Conservation (phyloP, 2,797 vertebrate genomes). For the Cossypha dichroa region DNA sequence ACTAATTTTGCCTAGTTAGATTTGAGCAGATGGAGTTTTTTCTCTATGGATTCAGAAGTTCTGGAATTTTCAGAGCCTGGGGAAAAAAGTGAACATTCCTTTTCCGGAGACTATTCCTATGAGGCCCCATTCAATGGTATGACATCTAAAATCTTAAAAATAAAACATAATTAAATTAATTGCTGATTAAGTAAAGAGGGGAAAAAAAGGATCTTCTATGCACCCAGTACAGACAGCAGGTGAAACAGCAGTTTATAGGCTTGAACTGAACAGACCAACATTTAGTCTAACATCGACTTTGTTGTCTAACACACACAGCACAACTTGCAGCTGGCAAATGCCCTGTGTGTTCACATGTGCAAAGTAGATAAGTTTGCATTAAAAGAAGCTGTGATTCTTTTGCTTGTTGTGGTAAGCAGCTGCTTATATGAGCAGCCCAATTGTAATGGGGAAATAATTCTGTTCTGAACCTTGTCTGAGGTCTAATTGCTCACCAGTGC, state of each 20-base stretch:
- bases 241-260: background rate
- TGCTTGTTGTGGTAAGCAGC: background rate
- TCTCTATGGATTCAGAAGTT: background rate
- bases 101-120: background rate
- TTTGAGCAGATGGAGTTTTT: background rate
- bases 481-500: background rate
- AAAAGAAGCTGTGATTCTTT: background rate
- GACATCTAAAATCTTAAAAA: background rate
- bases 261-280: background rate
- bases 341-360: background rate
- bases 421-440: background rate
- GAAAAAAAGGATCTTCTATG: background rate
- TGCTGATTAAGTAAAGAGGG: background rate
- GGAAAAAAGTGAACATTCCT: background rate
- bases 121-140: background rate
- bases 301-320: background rate
- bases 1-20: background rate
- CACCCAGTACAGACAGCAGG: background rate
- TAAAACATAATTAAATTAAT: background rate
- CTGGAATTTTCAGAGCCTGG: background rate
- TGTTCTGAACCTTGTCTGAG: background rate
- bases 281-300: rapidly evolving
- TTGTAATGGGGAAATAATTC: background rate
- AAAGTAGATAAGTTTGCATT: background rate
- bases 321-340: background rate